These are phyloP conservation scores for Pasiphila rectangulata DNA, from an alignment of 2,888 invertebrate genomes.

Conservation along the genomic window DNA sequence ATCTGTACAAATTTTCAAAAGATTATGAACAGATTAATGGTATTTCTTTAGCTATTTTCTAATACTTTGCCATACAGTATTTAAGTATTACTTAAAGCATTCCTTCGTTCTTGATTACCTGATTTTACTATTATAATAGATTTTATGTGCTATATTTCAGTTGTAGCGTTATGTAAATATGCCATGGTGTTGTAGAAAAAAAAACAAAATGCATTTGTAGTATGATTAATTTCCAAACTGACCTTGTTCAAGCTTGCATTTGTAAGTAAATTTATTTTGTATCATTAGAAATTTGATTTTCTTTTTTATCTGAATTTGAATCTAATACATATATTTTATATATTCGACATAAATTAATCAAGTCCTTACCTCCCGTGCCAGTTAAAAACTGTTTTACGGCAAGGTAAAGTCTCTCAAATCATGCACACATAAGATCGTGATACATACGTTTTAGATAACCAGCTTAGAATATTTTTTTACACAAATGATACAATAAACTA, in stretches of 20 bases:
- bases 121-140: constrained; percentile 61
- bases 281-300: neutral
- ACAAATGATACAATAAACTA: too few species aligned
- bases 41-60: constrained; percentile 31
- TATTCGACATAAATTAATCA: too few species aligned
- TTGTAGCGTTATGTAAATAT: constrained; percentile 14
- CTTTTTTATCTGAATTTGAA: neutral
- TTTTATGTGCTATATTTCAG: constrained; percentile 25
- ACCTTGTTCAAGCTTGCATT: too few species aligned
- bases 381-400: too few species aligned
- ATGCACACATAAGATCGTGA: too few species aligned
- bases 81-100: constrained; percentile 61
- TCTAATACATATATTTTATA: too few species aligned
- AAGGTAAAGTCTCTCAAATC: too few species aligned
- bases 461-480: too few species aligned
- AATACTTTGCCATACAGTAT: constrained; percentile 79
- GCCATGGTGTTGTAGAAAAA: constrained; percentile 26
- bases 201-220: constrained; percentile 20
- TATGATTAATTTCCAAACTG: neutral
- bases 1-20: neutral
- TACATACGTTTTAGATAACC: too few species aligned
- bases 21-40: neutral
- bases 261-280: too few species aligned
- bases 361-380: too few species aligned
- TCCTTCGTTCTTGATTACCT: constrained; percentile 71